Percentiles rank a stretch among this genome's conserved stretches.
phyloP scores from a whole-genome alignment of 1,140 invertebrate species.

The Atta colombica region DNA sequence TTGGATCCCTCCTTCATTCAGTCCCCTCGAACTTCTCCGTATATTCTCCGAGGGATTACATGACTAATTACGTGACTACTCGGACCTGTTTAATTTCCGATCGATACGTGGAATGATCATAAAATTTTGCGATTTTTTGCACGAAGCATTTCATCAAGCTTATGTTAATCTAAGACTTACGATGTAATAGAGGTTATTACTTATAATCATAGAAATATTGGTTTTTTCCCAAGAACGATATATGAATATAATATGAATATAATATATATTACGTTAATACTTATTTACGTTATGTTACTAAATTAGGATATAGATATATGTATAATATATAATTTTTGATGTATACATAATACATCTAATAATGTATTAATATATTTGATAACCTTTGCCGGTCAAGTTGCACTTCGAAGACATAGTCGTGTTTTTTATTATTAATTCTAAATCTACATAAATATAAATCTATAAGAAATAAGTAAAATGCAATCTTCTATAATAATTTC shows the following conservation, averaged over 20 bases:
- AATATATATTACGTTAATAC: neutral
- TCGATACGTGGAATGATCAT: neutral
- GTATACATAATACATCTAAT: neutral
- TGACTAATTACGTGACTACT: slow-evolving; percentile 51
- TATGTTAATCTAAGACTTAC: neutral
- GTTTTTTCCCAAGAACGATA: neutral
- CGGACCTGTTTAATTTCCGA: slow-evolving; percentile 41
- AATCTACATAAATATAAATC: too few relatives aligned
- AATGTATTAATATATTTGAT: neutral
- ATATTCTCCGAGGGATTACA: slow-evolving; percentile 42
- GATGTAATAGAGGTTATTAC: neutral
- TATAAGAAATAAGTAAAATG: too few relatives aligned
- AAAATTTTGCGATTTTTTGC: slow-evolving; percentile 26
- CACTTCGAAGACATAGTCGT: too few relatives aligned
- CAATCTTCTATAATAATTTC: too few relatives aligned
- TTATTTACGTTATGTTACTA: neutral
- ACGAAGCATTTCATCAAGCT: neutral
- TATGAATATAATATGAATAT: neutral
- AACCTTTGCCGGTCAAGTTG: too few relatives aligned
- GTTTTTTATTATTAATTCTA: too few relatives aligned
- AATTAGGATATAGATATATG: neutral
- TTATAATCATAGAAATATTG: neutral
- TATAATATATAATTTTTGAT: neutral
- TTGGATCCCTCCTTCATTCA: slow-evolving; percentile 49
- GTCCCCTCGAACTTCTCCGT: slow-evolving; percentile 14